Conservation (phyloP, 2,888 invertebrate genomes). For the Andrena minutula region DNA sequence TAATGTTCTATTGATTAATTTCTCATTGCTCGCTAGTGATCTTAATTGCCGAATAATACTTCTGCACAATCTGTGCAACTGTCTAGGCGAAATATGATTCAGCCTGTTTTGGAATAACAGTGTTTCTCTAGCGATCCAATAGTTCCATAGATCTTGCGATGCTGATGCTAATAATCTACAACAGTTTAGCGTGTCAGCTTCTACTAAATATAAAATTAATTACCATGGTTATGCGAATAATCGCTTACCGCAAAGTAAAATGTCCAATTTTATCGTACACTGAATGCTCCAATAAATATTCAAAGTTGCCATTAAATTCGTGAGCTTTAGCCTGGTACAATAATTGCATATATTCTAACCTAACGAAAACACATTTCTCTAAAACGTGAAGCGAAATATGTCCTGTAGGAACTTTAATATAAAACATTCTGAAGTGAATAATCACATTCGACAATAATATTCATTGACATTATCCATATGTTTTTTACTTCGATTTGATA, state of each 20-base stretch:
- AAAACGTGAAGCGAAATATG: conserved; percentile 86
- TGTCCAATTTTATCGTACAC: conserved; percentile 87
- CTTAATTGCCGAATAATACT: conserved; percentile 72
- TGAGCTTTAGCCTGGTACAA: conserved; percentile 80
- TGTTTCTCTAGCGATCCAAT: conserved; percentile 78
- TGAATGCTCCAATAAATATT: conserved; percentile 88
- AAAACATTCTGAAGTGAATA: conserved; percentile 85
- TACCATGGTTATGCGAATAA: neutral
- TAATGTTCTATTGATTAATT: conserved; percentile 68
- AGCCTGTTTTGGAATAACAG: conserved; percentile 78
- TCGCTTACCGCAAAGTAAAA: conserved; percentile 86
- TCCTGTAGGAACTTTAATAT: conserved; percentile 87
- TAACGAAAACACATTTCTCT: conserved; percentile 86
- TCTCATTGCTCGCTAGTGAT: conserved; percentile 61
- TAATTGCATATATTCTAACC: conserved; percentile 86
- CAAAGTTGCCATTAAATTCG: conserved; percentile 84
- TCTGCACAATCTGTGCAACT: conserved; percentile 78
- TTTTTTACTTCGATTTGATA: too few species aligned
- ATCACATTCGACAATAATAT: neutral
- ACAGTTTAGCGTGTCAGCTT: neutral
- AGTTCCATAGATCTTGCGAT: conserved; percentile 75
- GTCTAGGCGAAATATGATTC: conserved; percentile 71
- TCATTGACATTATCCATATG: too few species aligned
- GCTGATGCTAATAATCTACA: conserved; percentile 78
- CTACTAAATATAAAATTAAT: neutral